A percentile compares a stretch with the other conserved stretches of the same genome.
phyloP scores from a whole-genome alignment of 2,797 vertebrate genomes.

The Halcyon smyrnensis region DNA sequence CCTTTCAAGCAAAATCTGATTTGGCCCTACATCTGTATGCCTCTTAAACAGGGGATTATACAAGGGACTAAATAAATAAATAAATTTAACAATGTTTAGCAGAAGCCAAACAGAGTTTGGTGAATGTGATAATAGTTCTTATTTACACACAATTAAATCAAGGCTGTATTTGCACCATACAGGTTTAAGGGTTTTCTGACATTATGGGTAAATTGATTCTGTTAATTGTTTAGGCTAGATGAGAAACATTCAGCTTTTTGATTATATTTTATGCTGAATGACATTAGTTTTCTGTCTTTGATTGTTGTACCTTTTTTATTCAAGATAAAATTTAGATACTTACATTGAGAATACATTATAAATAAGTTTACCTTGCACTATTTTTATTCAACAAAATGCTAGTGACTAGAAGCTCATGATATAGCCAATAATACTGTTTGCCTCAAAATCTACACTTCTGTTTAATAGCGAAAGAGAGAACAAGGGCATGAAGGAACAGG shows the following conservation, averaged over 20 bases:
- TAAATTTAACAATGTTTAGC: not conserved
- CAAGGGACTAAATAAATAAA: not conserved
- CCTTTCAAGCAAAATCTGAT: conserved; percentile 34
- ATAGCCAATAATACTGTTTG: not conserved
- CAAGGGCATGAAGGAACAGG: not conserved
- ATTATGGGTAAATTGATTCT: not conserved
- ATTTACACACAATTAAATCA: not conserved
- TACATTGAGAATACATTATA: not conserved
- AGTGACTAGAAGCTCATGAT: conserved; percentile 5
- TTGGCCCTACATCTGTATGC: conserved; percentile 2
- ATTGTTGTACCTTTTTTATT: not conserved
- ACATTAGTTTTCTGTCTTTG: not conserved
- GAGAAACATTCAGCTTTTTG: not conserved
- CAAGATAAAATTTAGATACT: conserved; percentile 12
- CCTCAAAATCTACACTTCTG: conserved; percentile 25
- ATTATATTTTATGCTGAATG: not conserved
- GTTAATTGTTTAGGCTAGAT: not conserved
- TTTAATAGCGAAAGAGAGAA: conserved; percentile 39
- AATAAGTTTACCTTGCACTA: not conserved
- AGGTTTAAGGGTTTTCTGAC: not conserved
- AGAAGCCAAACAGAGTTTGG: not conserved
- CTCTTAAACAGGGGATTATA: not conserved
- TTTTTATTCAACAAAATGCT: not conserved
- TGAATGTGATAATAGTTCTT: not conserved
- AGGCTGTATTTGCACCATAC: not conserved